These are phyloP conservation scores for Acanthiza pusilla DNA, from an alignment of 2,797 vertebrate species.

Conservation along the genomic window DNA sequence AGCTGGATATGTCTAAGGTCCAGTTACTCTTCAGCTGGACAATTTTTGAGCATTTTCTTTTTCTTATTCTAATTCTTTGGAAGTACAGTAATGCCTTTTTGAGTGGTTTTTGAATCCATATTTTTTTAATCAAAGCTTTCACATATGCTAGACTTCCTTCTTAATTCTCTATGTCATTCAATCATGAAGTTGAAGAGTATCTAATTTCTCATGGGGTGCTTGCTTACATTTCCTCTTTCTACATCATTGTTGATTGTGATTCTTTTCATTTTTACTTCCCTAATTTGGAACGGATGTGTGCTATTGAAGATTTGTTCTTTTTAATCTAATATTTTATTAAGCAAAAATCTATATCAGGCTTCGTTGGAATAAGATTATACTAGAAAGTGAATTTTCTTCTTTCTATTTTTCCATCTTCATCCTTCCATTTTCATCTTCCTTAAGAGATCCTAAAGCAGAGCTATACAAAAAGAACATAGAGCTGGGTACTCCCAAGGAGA, in stretches of 20 bases:
- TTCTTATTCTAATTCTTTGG: neutral
- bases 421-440: neutral
- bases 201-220: neutral
- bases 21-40: neutral
- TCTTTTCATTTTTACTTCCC: neutral
- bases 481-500: neutral
- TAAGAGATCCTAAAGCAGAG: neutral
- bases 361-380: neutral
- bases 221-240: neutral
- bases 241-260: neutral
- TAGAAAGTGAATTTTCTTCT: neutral
- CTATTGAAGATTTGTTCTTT: neutral
- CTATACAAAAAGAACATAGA: neutral
- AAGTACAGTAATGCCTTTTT: neutral
- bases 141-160: neutral
- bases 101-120: neutral
- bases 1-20: neutral
- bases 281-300: neutral
- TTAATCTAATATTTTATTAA: neutral
- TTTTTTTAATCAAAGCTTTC: neutral
- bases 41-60: neutral
- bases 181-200: neutral
- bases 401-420: neutral
- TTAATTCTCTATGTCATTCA: neutral
- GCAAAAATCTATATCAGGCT: neutral